Conservation (phyloP, 2,888 invertebrate species). For the Agrotis clavis region DNA sequence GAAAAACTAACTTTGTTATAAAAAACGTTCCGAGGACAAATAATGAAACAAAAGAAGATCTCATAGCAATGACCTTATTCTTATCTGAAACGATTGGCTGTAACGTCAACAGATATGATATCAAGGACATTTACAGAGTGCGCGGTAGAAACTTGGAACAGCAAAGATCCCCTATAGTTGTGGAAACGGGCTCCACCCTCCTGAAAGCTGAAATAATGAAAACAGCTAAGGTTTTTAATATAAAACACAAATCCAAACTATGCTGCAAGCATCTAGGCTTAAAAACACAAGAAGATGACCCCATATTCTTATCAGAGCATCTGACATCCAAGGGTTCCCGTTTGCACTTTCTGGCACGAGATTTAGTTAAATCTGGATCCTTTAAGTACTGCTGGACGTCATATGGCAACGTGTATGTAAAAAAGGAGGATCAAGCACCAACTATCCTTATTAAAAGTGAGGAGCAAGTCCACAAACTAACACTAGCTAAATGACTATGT, state of each 20-base stretch:
- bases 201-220: slow-evolving; percentile 15
- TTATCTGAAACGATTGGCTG: slow-evolving; percentile 3
- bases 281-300: slow-evolving; percentile 16
- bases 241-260: slow-evolving; percentile 12
- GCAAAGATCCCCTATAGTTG: too few relatives aligned
- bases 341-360: slow-evolving; percentile 6
- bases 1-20: too few relatives aligned
- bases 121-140: too few relatives aligned
- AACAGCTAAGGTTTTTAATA: slow-evolving; percentile 16
- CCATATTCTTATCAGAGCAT: slow-evolving; percentile 22
- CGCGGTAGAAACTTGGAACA: too few relatives aligned
- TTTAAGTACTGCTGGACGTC: slow-evolving; percentile 3
- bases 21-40: background rate
- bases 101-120: background rate
- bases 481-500: slow-evolving; percentile 9
- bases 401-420: slow-evolving; percentile 5
- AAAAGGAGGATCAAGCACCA: slow-evolving; percentile 5
- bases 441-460: slow-evolving; percentile 7
- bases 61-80: background rate
- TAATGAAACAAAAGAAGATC: slow-evolving; percentile 3
- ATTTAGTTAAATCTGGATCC: slow-evolving; percentile 2
- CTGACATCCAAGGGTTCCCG: slow-evolving; percentile 17
- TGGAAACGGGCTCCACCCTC: background rate
- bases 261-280: slow-evolving; percentile 23
- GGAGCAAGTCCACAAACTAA: slow-evolving; percentile 3